Base-by-base conservation (phyloP, 1,140 invertebrate species). In the Propsilocerus akamusi region DNA sequence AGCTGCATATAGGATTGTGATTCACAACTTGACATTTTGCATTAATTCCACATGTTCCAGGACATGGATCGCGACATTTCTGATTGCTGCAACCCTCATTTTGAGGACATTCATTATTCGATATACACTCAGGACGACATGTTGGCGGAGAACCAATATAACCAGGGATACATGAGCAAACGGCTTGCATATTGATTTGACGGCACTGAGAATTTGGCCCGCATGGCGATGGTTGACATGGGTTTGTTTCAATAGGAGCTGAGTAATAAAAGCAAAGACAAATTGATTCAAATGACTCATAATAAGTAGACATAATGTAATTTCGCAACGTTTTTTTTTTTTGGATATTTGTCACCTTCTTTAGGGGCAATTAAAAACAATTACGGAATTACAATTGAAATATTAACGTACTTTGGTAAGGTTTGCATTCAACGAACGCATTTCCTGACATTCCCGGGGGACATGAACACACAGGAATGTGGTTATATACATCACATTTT, bases 1-100 rank as follows among this genome's bases (percentile, higher is more conserved):
- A 85, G 55, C 75, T 82, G 62, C 86, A 89, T 53, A 85, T 82
- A 3, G 86, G 82, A 64, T 85, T 85, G 58, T 90, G 86, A 53
- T 84, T 87, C 11, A 88, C 74, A 8, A 87, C 84, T 60, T 83
- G 74, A 56, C 86, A 91, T 49, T 81, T 74, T 1, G 87, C 86
- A 56, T 86, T 81, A 12, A 77, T 56, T 25, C 84, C 87, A 61
- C 86, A 91, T 11, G 80, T 77, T 47, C 82, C 81, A 8, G 77
- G 75, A 63, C 86, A 91, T 6, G 86, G 86, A 66, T 91, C 80
- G 8, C 76, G 65, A 58, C 87, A 92, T 63, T 82, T 85, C 58
- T 89, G 81, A 54, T 80, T 77, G 26, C 85, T 70, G 60, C 88
- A 91, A 4, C 85, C 83, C 57, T 82, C 80, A 55, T 87, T 78